These are phyloP conservation scores for Limnephilus auricula DNA, from an alignment of 2,888 invertebrate species.

Conservation along the genomic window DNA sequence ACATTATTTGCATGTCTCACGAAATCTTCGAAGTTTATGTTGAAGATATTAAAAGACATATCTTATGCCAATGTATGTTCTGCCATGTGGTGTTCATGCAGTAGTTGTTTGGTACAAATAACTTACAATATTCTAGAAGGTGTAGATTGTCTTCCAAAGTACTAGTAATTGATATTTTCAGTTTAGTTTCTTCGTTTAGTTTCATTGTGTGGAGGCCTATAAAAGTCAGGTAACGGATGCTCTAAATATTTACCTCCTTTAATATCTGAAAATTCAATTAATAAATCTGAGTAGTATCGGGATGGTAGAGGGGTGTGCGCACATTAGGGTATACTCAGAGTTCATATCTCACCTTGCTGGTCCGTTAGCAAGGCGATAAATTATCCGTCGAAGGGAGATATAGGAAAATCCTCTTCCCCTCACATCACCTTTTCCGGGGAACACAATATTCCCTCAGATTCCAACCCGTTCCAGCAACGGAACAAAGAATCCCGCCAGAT, in stretches of 20 bases:
- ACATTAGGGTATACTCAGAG: background rate
- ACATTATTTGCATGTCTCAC: too few relatives aligned
- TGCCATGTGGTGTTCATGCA: too few relatives aligned
- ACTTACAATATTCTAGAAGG: too few relatives aligned
- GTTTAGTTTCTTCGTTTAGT: background rate
- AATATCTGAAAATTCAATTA: background rate
- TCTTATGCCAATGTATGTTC: too few relatives aligned
- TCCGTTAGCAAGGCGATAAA: constrained; percentile 7
- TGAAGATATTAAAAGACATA: too few relatives aligned
- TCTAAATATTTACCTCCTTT: background rate
- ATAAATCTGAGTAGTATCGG: constrained; percentile 2
- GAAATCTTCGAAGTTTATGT: too few relatives aligned
- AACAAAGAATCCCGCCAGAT: constrained; percentile 57
- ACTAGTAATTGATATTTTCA: background rate
- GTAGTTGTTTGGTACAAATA: too few relatives aligned
- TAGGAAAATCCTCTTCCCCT: background rate
- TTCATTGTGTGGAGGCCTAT: background rate
- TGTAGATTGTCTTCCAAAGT: too few relatives aligned
- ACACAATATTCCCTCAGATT: constrained; percentile 11
- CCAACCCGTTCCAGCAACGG: constrained; percentile 10
- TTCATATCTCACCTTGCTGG: constrained; percentile 26
- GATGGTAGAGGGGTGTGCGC: background rate
- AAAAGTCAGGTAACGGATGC: background rate
- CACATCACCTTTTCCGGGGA: background rate
- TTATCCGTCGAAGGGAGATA: constrained; percentile 30